Percentiles rank a stretch among this genome's conserved stretches.
These are phyloP conservation scores for Orthonyx spaldingii DNA, from an alignment of 2,113 vertebrate genomes.

Conservation along the genomic window DNA sequence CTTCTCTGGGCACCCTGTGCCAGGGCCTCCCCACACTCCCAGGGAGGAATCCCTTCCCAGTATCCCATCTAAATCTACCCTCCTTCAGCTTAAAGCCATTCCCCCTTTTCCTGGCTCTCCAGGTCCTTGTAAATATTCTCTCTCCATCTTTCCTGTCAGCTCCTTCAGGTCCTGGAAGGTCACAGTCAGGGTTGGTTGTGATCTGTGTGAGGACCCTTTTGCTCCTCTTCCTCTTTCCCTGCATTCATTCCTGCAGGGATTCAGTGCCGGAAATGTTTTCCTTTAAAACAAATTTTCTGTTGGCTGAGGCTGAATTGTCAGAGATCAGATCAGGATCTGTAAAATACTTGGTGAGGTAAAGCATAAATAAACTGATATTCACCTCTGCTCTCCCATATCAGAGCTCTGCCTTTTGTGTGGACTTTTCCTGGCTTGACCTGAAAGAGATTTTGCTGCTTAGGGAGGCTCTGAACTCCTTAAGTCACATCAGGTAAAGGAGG, in stretches of 20 bases:
- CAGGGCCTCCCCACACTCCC: neutral
- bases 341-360: neutral
- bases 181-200: neutral
- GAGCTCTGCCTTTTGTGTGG: neutral
- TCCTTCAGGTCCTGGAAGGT: neutral
- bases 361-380: neutral
- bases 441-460: neutral
- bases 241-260: neutral
- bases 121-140: neutral
- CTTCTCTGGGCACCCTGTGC: neutral
- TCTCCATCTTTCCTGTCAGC: neutral
- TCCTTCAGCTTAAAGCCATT: neutral
- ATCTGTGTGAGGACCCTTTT: neutral
- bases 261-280: neutral
- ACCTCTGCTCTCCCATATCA: fast-evolving
- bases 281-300: neutral
- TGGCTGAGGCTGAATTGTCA: neutral
- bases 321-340: neutral
- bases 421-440: neutral
- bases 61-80: fast-evolving
- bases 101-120: neutral
- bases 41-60: neutral
- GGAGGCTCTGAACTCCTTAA: neutral
- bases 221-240: neutral
- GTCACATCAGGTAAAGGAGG: neutral